These are phyloP conservation scores for Trichopria drosophilae DNA, from an alignment of 2,888 invertebrate genomes.

Conservation along the genomic window DNA sequence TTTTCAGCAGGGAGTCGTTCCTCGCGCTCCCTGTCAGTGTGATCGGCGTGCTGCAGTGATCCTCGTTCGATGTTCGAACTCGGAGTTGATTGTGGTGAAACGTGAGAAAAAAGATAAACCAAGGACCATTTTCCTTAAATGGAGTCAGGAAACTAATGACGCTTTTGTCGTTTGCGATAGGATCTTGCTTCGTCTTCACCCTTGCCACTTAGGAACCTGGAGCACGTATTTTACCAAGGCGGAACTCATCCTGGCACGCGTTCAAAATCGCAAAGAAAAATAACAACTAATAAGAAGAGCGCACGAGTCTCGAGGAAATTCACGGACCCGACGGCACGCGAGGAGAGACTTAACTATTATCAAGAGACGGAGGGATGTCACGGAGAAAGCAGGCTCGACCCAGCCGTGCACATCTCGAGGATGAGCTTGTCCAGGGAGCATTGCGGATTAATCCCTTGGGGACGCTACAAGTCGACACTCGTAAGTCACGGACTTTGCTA, in stretches of 20 bases:
- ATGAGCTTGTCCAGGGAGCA: conserved; percentile 54
- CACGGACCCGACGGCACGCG: conserved; percentile 32
- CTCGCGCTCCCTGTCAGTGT: conserved; percentile 44
- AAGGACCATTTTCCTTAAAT: neutral
- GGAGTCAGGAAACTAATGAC: neutral
- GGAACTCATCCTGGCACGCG: no score
- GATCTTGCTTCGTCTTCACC: no score
- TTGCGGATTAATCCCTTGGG: conserved; percentile 49
- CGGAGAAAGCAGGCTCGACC: conserved; percentile 58
- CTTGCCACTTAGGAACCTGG: no score
- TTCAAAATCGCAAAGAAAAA: no score
- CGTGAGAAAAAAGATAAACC: neutral
- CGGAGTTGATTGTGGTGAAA: neutral
- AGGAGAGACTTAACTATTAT: conserved; percentile 2
- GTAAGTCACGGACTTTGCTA: no score
- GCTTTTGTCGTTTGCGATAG: no score
- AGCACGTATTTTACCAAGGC: no score
- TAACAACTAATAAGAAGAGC: neutral
- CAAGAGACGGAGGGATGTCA: conserved; percentile 53
- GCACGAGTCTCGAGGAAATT: conserved; percentile 25
- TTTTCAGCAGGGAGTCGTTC: conserved; percentile 41
- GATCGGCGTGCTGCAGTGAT: conserved; percentile 32
- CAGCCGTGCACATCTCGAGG: conserved; percentile 58
- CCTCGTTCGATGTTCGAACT: no score
- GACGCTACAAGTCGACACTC: conserved; percentile 46